Evolutionary conservation across 2,113 vertebrate species (phyloP).

Genomic region (Alosa alosa): DNA sequence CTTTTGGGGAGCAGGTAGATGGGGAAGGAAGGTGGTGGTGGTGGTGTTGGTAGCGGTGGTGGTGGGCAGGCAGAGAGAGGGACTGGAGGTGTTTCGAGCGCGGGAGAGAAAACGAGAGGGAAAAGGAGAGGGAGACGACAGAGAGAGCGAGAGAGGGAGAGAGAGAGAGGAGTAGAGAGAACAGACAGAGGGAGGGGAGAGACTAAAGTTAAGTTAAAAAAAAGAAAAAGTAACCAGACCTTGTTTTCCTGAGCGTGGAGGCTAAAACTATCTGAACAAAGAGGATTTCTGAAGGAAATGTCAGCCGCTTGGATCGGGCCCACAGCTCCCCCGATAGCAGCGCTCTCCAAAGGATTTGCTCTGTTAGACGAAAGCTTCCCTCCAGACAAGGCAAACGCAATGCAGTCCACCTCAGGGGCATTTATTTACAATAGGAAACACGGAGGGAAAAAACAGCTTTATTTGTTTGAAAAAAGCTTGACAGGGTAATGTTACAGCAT

Average conservation of each 20-base stretch:
- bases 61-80: conserved; percentile 11
- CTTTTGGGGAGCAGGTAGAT: conserved; percentile 51
- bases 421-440: conserved; percentile 60
- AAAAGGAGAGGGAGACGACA: conserved; percentile 44
- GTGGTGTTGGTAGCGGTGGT: conserved; percentile 36
- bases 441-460: conserved; percentile 54
- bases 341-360: conserved; percentile 34
- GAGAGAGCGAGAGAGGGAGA: conserved; percentile 39
- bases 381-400: conserved; percentile 46
- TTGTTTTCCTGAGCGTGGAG: conserved; percentile 65
- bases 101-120: conserved; percentile 39
- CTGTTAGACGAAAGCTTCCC: conserved; percentile 38
- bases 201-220: conserved; percentile 21
- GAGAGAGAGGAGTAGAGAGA: conserved; percentile 48
- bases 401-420: conserved; percentile 52
- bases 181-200: conserved; percentile 34
- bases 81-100: conserved; percentile 26
- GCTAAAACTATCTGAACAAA: conserved; percentile 73
- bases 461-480: conserved; percentile 46
- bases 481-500: conserved; percentile 83
- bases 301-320: conserved; percentile 69
- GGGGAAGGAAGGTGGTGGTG: conserved; percentile 28
- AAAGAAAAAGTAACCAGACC: conserved; percentile 54
- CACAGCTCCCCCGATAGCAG: conserved; percentile 45
- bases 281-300: conserved; percentile 79